phyloP scores from a whole-genome alignment of 2,888 invertebrate genomes.

The Dexiosoma caninum region DNA sequence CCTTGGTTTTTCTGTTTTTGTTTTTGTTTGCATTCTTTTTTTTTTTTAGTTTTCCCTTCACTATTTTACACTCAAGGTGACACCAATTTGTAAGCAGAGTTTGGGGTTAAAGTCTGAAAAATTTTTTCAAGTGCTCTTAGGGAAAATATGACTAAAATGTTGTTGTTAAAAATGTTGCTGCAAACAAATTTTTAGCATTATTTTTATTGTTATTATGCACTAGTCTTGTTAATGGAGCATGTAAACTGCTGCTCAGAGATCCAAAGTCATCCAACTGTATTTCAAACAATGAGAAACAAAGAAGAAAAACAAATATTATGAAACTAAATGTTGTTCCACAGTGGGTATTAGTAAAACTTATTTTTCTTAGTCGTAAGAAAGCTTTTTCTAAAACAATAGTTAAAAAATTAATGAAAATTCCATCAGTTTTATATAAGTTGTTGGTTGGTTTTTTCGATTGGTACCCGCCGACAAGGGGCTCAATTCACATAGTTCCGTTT shows the following conservation, averaged over 20 bases:
- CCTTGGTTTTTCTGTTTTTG: neutral
- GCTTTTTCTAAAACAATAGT: too few species aligned
- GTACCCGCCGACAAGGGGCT: too few species aligned
- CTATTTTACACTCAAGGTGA: slow-evolving; percentile 48
- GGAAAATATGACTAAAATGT: slow-evolving; percentile 22
- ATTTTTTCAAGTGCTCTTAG: slow-evolving; percentile 41
- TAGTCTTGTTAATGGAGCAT: slow-evolving; percentile 57
- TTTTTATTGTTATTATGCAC: slow-evolving; percentile 27
- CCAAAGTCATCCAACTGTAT: slow-evolving; percentile 58
- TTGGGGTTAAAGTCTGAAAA: slow-evolving; percentile 35
- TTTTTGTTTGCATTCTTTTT: too few species aligned
- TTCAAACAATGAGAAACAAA: neutral
- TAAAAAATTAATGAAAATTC: too few species aligned
- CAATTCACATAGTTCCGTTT: too few species aligned
- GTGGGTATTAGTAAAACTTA: neutral
- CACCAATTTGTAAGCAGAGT: slow-evolving; percentile 41
- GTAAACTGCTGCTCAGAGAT: slow-evolving; percentile 55
- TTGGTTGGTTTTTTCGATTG: too few species aligned
- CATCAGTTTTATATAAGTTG: too few species aligned
- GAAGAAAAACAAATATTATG: neutral
- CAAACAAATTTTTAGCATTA: slow-evolving; percentile 15
- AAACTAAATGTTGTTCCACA: neutral
- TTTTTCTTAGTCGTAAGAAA: too few species aligned
- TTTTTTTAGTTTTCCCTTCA: neutral
- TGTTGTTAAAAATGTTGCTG: slow-evolving; percentile 4